Evolutionary conservation across 2,888 invertebrate genomes (phyloP), one percentile per base, ranked within the genome.

Genomic region (Onthophagus sagittarius): DNA sequence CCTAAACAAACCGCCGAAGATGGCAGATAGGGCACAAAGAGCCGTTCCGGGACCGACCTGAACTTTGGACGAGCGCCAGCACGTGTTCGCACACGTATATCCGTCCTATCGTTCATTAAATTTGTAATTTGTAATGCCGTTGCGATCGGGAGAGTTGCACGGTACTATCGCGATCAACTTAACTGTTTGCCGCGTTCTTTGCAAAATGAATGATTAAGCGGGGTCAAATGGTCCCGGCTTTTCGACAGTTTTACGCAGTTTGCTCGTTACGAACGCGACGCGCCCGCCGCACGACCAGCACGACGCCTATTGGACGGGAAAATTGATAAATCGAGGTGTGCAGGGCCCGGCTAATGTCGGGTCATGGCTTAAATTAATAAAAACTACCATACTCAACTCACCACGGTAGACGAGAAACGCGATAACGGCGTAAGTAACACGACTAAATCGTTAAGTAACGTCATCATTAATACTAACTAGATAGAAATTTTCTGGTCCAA

Each of bases 1-100:
- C 67, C 67, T 67, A 67, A 67, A 67, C 67, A 67, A 67, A 67
- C 67, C 31, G 67, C 67, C 31, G 67, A 67, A 67, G 67, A 67
- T 67, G 67, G 67, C 67, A 67, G 67, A 67, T 67, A 67, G 67
- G 23, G 31, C 23, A 67, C 67, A 67, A 67, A 67, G 67, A 67
- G 67, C 67, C 32, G 67, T 31, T 31, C 23, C 32, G 67, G 23
- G 67, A 15, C 23, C 32, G 67, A 67, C 67, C 67, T 67, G 67
- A 67, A 67, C 67, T 67, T 67, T 67, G 67, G 67, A 23, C 32
- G 39, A 31, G 11, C 31, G 67, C 31, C 23, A 67, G 31, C 67
- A 67, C 31, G 39, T 11, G 39, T 53, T 53, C 67, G 67, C 67
- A 23, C 67, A 67, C 32, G 67, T 67, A 23, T 64, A 67, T 67